phyloP scores from a whole-genome alignment of 2,797 vertebrate species.

The Urocyon cinereoargenteus region DNA sequence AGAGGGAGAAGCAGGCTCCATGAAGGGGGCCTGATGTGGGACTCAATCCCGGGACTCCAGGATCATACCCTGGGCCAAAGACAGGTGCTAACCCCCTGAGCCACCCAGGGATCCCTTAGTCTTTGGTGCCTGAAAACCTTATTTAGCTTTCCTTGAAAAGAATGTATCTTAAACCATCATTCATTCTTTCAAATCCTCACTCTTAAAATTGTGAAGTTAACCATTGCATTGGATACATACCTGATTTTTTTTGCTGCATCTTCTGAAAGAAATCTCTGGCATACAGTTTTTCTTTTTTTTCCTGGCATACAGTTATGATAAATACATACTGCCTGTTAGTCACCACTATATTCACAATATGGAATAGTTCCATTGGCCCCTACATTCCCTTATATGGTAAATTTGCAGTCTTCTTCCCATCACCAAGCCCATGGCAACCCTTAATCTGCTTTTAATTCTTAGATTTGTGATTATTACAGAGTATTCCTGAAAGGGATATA shows the following conservation, averaged over 20 bases:
- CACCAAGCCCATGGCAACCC: background rate
- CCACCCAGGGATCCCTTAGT: too few relatives aligned
- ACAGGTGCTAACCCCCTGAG: too few relatives aligned
- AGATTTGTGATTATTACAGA: background rate
- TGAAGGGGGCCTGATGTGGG: too few relatives aligned
- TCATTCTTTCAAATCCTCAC: background rate
- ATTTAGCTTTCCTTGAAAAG: background rate
- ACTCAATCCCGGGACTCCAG: too few relatives aligned
- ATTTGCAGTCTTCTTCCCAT: background rate
- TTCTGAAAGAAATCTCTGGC: background rate
- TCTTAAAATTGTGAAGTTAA: background rate
- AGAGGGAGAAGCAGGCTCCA: too few relatives aligned
- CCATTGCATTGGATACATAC: background rate
- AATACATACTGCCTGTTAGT: background rate
- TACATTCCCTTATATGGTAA: background rate
- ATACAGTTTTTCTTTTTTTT: background rate
- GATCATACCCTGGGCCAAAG: too few relatives aligned
- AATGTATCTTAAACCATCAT: background rate
- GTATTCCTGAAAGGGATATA: background rate
- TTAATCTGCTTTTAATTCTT: background rate
- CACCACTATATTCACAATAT: background rate
- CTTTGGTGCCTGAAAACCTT: background rate
- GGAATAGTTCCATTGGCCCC: background rate
- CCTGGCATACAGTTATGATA: background rate
- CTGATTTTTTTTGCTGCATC: background rate